A percentile compares a stretch with the other conserved stretches of the same genome.
Evolutionary conservation across 2,797 vertebrate species (phyloP).

Genomic region (Amblyopsis hoosieri): DNA sequence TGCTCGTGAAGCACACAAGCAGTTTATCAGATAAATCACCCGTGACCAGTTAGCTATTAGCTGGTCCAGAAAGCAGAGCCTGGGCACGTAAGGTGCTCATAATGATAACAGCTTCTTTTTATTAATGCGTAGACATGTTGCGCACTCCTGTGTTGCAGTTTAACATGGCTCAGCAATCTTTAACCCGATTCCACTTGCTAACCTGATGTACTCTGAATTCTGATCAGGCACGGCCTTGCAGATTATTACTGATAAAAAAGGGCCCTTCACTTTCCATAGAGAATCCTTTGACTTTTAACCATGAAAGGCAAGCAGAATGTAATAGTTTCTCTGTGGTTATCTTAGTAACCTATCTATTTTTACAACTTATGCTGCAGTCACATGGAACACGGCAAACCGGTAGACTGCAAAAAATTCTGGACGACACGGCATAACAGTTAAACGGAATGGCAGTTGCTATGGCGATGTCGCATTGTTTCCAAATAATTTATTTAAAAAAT

Average conservation of each 20-base stretch:
- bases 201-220: constrained; percentile 71
- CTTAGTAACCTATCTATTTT: background rate
- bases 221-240: constrained; percentile 70
- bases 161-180: constrained; percentile 76
- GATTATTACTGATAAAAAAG: constrained; percentile 51
- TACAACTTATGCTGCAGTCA: too few relatives aligned
- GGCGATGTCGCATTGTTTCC: too few relatives aligned
- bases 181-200: constrained; percentile 66
- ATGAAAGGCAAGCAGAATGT: background rate
- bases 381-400: too few relatives aligned
- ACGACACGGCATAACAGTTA: too few relatives aligned
- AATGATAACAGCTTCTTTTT: constrained; percentile 73
- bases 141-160: constrained; percentile 63
- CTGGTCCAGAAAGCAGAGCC: constrained; percentile 67
- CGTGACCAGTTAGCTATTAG: constrained; percentile 80
- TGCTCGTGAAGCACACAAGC: constrained; percentile 73
- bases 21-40: constrained; percentile 81
- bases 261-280: constrained; percentile 43
- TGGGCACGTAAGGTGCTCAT: constrained; percentile 74
- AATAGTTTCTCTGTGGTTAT: background rate
- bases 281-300: constrained; percentile 17
- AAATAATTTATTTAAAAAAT: too few relatives aligned
- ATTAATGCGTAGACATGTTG: constrained; percentile 79
- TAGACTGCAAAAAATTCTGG: too few relatives aligned
- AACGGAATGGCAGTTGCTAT: too few relatives aligned